Evolutionary conservation across 2,113 vertebrate genomes (phyloP).

Genomic region (Coptodon bakossiorum): DNA sequence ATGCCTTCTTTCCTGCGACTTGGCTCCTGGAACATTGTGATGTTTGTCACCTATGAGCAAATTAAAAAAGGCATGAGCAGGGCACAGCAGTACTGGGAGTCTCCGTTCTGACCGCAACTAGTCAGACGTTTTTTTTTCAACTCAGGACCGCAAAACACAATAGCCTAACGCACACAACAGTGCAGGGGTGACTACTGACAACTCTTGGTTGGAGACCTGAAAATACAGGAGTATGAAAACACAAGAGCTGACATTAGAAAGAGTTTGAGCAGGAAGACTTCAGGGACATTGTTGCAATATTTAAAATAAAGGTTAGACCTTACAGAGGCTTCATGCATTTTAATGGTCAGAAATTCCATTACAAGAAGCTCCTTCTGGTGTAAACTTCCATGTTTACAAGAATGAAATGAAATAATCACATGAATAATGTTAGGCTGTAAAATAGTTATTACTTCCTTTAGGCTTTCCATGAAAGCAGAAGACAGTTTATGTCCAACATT

Average conservation of each 20-base stretch:
- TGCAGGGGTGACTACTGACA: neutral
- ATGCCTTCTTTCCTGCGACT: constrained; percentile 89
- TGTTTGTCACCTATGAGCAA: constrained; percentile 95
- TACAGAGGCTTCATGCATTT: neutral
- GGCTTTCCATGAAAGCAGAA: neutral
- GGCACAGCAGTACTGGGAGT: constrained; percentile 71
- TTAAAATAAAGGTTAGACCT: neutral
- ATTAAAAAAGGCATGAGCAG: constrained; percentile 77
- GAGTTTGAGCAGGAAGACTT: neutral
- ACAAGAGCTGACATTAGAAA: neutral
- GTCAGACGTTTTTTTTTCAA: neutral
- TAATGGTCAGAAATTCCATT: neutral
- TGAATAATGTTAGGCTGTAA: neutral
- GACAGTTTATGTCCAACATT: neutral
- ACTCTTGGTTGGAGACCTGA: neutral
- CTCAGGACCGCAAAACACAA: neutral
- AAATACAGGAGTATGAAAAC: neutral
- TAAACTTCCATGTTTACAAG: constrained; percentile 30
- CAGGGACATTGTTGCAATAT: neutral
- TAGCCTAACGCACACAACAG: neutral
- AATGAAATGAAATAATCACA: neutral
- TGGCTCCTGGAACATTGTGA: constrained; percentile 91
- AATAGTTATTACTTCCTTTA: neutral
- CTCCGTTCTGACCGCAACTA: constrained; percentile 57
- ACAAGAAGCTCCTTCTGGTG: neutral